A percentile compares a stretch with the other conserved stretches of the same genome.
phyloP scores from a whole-genome alignment of 2,113 vertebrate species.

The Balaeniceps rex region DNA sequence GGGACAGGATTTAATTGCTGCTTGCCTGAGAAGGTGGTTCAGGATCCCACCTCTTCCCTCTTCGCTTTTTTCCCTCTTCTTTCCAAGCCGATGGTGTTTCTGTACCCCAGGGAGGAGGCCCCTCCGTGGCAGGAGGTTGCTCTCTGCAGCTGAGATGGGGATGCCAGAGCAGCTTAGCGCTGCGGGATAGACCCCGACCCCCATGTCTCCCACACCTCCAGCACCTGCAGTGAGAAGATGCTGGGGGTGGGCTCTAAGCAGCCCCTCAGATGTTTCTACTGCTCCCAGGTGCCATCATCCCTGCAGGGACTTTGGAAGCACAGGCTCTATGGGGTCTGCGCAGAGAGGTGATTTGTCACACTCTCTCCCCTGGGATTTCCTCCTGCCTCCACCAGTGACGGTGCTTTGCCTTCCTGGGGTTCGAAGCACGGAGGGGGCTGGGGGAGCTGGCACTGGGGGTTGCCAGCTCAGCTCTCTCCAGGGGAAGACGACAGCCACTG shows the following conservation, averaged over 20 bases:
- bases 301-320: neutral
- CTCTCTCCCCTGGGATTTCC: neutral
- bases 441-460: neutral
- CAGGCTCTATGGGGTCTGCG: neutral
- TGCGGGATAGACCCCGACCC: accelerated
- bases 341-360: neutral
- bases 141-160: neutral
- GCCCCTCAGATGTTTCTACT: neutral
- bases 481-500: accelerated
- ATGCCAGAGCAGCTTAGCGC: accelerated
- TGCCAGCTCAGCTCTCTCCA: neutral
- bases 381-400: neutral
- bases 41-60: neutral
- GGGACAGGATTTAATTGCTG: neutral
- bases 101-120: neutral
- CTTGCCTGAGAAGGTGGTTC: neutral
- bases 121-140: accelerated
- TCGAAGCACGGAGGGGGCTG: neutral
- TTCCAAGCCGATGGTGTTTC: neutral
- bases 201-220: neutral
- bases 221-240: neutral
- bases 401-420: neutral
- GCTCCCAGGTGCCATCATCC: neutral
- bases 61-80: neutral
- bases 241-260: neutral